Percentiles rank a stretch among this genome's conserved stretches.
Conservation (phyloP, 2,113 vertebrate genomes). For the Sebastes schlegelii region DNA sequence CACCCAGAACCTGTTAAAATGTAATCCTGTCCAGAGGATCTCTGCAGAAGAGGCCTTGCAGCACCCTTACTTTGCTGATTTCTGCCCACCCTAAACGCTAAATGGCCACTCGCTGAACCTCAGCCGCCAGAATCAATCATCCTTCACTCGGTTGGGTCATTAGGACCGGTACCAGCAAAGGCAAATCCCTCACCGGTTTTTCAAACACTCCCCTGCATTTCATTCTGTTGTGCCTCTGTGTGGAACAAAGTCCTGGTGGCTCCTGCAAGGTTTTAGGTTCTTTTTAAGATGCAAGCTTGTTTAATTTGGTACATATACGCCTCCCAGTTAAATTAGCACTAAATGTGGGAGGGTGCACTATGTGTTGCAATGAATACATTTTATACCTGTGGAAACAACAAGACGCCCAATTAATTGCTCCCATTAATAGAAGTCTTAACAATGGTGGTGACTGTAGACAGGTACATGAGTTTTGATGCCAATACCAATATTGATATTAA, state of each 20-base stretch:
- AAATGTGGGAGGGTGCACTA: not conserved
- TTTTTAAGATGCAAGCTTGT: slow-evolving; percentile 45
- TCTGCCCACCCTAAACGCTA: slow-evolving; percentile 84
- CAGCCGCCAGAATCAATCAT: slow-evolving; percentile 63
- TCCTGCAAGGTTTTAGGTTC: slow-evolving; percentile 50
- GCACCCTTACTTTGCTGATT: slow-evolving; percentile 89
- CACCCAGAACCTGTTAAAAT: slow-evolving; percentile 91
- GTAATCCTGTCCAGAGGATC: slow-evolving; percentile 91
- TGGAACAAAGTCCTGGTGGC: slow-evolving; percentile 54
- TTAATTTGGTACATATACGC: slow-evolving; percentile 36
- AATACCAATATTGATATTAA: not conserved
- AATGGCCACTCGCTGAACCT: slow-evolving; percentile 22
- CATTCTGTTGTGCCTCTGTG: slow-evolving; percentile 69
- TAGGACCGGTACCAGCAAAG: slow-evolving; percentile 54
- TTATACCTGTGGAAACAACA: slow-evolving; percentile 27
- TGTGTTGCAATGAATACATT: slow-evolving; percentile 39
- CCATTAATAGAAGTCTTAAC: not conserved
- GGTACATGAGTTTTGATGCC: no score
- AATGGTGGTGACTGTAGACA: not conserved
- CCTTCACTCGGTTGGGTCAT: slow-evolving; percentile 57
- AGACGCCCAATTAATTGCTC: not conserved
- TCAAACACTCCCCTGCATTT: slow-evolving; percentile 48
- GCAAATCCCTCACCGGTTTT: slow-evolving; percentile 49
- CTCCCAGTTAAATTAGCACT: slow-evolving; percentile 31
- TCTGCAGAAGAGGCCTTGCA: slow-evolving; percentile 90